Conservation (phyloP, 2,797 vertebrate genomes). For the Gila robusta region DNA sequence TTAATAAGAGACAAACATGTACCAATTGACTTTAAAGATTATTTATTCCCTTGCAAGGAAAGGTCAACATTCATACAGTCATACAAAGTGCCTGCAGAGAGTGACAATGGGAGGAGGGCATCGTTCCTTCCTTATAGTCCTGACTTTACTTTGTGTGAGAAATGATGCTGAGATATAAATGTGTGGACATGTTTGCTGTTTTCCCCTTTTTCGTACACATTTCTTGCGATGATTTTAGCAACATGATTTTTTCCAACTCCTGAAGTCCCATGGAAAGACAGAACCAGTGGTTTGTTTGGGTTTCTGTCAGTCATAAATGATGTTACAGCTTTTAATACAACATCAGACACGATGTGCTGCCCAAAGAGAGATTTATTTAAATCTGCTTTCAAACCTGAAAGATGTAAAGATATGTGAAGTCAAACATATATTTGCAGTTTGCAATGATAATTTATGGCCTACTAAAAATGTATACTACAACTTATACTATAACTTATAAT, state of each 20-base stretch:
- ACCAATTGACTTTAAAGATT: too few species aligned
- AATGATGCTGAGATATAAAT: neutral
- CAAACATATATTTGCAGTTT: neutral
- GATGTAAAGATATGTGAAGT: neutral
- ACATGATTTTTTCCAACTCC: conserved; percentile 14
- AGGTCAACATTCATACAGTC: too few species aligned
- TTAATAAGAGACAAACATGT: too few species aligned
- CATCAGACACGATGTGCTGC: neutral
- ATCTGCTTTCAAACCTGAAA: neutral
- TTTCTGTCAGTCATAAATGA: conserved; percentile 2
- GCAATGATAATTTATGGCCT: too few species aligned
- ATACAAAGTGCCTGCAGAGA: too few species aligned
- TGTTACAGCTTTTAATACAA: too few species aligned
- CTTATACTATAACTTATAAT: too few species aligned
- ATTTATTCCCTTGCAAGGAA: too few species aligned
- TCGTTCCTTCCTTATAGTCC: too few species aligned
- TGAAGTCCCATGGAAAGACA: neutral
- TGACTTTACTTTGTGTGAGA: neutral
- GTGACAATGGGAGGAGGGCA: too few species aligned
- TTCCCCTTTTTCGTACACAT: neutral
- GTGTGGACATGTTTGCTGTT: neutral
- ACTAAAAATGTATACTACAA: too few species aligned
- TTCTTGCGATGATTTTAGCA: conserved; percentile 11
- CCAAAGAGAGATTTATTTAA: neutral
- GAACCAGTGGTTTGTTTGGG: neutral